These are phyloP conservation scores for Timandra comae DNA, from an alignment of 2,888 invertebrate species.

Conservation along the genomic window DNA sequence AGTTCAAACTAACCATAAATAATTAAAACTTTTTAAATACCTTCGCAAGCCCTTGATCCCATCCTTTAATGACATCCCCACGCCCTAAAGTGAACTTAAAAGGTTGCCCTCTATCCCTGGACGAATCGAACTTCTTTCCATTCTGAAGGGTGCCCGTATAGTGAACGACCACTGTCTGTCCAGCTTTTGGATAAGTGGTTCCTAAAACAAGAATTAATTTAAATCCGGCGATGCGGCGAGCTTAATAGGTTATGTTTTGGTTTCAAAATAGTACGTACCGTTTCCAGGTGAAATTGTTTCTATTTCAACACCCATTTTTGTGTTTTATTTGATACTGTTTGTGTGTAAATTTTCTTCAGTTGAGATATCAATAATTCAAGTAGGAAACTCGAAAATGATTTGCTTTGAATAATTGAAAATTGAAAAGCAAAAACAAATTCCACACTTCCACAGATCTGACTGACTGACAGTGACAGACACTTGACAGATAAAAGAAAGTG, in stretches of 20 bases:
- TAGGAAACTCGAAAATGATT: too few relatives aligned
- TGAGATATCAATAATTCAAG: too few relatives aligned
- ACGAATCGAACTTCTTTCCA: conserved; percentile 97
- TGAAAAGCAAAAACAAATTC: too few relatives aligned
- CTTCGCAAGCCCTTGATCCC: conserved; percentile 97
- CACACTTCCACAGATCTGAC: too few relatives aligned
- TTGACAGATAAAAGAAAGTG: too few relatives aligned
- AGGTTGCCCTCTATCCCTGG: conserved; percentile 93
- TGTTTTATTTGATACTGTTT: too few relatives aligned
- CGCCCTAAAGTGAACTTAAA: conserved; percentile 96
- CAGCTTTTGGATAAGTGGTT: conserved; percentile 92
- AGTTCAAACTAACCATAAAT: too few relatives aligned
- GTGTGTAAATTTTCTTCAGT: too few relatives aligned
- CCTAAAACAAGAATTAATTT: conserved; percentile 74
- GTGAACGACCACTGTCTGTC: conserved; percentile 97
- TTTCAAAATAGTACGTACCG: conserved; percentile 30
- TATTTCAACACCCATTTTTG: conserved; percentile 61
- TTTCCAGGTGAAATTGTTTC: conserved; percentile 63
- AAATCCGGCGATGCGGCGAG: conserved; percentile 1
- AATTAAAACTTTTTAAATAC: conserved; percentile 53
- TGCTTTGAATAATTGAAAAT: too few relatives aligned
- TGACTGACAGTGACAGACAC: too few relatives aligned
- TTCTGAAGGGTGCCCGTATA: conserved; percentile 94
- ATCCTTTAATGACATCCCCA: conserved; percentile 98
- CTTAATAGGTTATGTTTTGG: conserved; percentile 24